Conservation (phyloP, 1,140 invertebrate genomes). For the Lanistes nyassanus region DNA sequence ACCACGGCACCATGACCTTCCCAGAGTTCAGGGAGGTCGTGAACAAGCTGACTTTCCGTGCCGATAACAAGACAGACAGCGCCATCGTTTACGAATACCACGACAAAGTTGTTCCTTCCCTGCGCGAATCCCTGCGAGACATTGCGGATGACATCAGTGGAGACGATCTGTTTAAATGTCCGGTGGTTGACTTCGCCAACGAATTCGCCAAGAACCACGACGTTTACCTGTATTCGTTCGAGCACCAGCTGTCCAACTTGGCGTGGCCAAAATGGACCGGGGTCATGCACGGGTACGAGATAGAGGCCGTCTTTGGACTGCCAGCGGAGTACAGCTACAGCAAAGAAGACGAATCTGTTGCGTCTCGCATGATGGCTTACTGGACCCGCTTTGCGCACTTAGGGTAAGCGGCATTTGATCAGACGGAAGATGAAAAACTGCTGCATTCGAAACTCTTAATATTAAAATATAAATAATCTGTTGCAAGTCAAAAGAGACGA, state of each 20-base stretch:
- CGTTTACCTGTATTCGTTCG: constrained; percentile 53
- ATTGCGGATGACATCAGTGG: constrained; percentile 49
- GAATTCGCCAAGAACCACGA: constrained; percentile 15
- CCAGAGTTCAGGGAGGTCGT: constrained; percentile 12
- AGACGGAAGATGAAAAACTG: no score
- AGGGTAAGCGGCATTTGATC: constrained; percentile 77
- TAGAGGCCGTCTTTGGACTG: constrained; percentile 89
- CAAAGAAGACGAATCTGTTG: constrained; percentile 84
- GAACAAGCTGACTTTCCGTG: neutral
- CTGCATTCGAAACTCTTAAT: no score
- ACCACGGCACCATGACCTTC: neutral
- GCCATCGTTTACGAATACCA: constrained; percentile 34
- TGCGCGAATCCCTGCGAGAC: constrained; percentile 29
- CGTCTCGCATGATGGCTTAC: constrained; percentile 89
- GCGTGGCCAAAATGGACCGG: constrained; percentile 97
- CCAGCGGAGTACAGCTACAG: constrained; percentile 86
- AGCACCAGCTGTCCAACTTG: constrained; percentile 69
- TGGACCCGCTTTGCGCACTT: constrained; percentile 93
- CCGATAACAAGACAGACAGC: constrained; percentile 2
- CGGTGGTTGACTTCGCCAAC: constrained; percentile 43
- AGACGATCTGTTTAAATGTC: constrained; percentile 55
- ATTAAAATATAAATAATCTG: no score
- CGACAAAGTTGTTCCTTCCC: constrained; percentile 7
- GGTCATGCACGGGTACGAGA: constrained; percentile 95
- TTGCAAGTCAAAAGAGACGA: no score